Base-by-base conservation (phyloP, 1,140 invertebrate genomes). In the Antheraea mylitta region DNA sequence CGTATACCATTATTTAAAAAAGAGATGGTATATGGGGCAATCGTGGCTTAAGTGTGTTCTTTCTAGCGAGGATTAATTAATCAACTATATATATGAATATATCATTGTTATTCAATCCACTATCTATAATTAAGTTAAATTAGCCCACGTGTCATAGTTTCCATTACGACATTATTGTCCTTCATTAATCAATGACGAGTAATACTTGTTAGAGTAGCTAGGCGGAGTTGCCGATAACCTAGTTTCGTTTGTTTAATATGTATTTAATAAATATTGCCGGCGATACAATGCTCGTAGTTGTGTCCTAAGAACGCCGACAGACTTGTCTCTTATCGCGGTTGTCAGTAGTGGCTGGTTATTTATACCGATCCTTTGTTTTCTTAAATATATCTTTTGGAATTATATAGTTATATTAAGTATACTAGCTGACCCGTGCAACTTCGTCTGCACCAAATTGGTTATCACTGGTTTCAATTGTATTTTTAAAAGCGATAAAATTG, bases 161-260 rank as follows among this genome's bases (percentile, higher is more conserved):
- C 45, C 13, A 53, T 53, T 53, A 13, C 45, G 45, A 53, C 45
- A 53, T 53, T 53, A 53, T 53, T 53, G 45, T 53, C 45, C 45
- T 53, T 53, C 37, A 36, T 38, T 48, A 48, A 18, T 65, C 13
- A 48, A 48, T 48, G 11, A 18, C 64, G 18, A 65, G 18, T 38
- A 36, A 36, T 30, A 61, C 19, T 22, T 30, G 45, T 53, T 53
- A 53, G 22, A 30, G 45, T 53, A 61, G 19, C 19, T 16, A 61
- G 19, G 10, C 45, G 0, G 16, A 53, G 11, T 16, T 53, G 45
- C 11, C 45, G 64, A 71, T 71, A 71, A 71, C 70, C 70, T 64
- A 71, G 53, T 71, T 71, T 65, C 16, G 18, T 64, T 37, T 38
- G 37, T 38, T 64, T 64, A 64, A 37, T 18, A n/a, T 64, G 45